These are phyloP conservation scores for Alouatta palliata DNA, from an alignment of 2,113 vertebrate genomes.

Conservation along the genomic window DNA sequence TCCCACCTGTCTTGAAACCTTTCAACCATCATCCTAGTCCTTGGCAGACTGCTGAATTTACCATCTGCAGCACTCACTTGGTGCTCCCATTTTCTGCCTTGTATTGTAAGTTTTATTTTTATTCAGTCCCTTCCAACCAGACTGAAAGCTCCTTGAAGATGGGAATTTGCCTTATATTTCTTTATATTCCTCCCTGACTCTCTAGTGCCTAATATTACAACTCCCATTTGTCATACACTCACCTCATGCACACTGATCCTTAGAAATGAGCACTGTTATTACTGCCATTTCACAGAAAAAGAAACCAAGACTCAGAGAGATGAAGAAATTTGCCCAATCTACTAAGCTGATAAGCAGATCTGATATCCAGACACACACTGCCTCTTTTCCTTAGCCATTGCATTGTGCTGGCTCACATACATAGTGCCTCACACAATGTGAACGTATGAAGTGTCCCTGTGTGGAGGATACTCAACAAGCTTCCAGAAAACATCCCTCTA, in stretches of 20 bases:
- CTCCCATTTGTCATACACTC: background rate
- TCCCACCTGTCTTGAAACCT: background rate
- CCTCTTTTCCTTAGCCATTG: background rate
- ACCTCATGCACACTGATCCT: background rate
- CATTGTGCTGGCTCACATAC: background rate
- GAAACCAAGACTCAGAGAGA: background rate
- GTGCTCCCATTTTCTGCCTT: background rate
- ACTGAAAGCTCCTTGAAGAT: background rate
- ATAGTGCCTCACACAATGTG: background rate
- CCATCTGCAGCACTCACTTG: background rate
- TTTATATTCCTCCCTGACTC: background rate
- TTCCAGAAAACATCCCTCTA: background rate
- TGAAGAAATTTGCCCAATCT: background rate
- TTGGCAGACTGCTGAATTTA: background rate
- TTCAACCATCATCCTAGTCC: background rate
- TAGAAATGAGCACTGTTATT: background rate
- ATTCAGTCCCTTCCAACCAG: background rate
- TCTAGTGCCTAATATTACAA: background rate
- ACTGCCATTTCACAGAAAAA: conserved; percentile 23
- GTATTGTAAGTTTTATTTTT: background rate
- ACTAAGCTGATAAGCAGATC: background rate
- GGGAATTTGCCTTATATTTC: background rate
- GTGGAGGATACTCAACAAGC: background rate
- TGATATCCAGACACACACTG: background rate
- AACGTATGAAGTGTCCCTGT: background rate